Percentiles rank a stretch among this genome's conserved stretches.
Conservation (phyloP, 2,888 invertebrate species). For the Epiblema foenella region DNA sequence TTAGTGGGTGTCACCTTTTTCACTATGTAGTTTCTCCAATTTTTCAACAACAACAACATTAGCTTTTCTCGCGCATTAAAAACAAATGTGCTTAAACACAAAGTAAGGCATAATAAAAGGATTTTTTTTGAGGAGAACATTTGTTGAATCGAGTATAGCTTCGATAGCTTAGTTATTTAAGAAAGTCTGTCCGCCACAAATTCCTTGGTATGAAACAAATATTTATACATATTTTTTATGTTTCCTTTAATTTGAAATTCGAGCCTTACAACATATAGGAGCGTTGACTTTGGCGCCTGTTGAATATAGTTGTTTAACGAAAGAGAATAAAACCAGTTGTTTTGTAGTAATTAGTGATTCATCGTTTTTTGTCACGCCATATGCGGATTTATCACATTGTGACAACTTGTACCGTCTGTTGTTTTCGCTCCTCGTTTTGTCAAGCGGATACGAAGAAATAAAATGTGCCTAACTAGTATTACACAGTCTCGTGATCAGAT, state of each 20-base stretch:
- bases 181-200: too few relatives aligned
- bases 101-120: too few relatives aligned
- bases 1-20: background rate
- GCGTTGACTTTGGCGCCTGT: background rate
- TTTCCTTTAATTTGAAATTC: background rate
- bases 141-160: too few relatives aligned
- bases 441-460: slow-evolving; percentile 53
- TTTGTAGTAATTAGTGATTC: slow-evolving; percentile 42
- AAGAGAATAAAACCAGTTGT: slow-evolving; percentile 21
- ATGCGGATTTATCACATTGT: slow-evolving; percentile 57
- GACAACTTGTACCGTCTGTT: slow-evolving; percentile 67
- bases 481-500: background rate
- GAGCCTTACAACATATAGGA: background rate
- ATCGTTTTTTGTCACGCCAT: slow-evolving; percentile 44
- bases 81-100: background rate
- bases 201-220: too few relatives aligned
- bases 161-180: too few relatives aligned
- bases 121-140: too few relatives aligned
- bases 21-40: background rate
- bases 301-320: slow-evolving; percentile 7
- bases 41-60: too few relatives aligned
- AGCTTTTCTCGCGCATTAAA: background rate
- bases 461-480: slow-evolving; percentile 25
- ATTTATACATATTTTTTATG: background rate
- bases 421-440: slow-evolving; percentile 58